A percentile compares a stretch with the other conserved stretches of the same genome.
Conservation (phyloP, 1,140 invertebrate species). For the Drosophila murphyi region DNA sequence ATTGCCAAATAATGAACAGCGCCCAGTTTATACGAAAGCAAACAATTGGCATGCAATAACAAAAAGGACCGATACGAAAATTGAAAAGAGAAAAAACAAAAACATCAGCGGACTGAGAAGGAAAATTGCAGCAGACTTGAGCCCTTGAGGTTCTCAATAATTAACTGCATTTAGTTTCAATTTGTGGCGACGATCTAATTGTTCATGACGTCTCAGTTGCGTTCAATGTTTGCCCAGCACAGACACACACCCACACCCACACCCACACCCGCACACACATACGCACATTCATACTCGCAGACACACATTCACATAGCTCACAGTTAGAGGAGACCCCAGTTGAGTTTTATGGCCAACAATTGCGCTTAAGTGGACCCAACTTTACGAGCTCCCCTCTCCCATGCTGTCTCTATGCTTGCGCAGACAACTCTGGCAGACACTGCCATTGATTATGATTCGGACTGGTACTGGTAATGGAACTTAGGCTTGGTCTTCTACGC, state of each 20-base stretch:
- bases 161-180: conserved; percentile 77
- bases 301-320: neutral
- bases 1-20: conserved; percentile 52
- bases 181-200: conserved; percentile 73
- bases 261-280: neutral
- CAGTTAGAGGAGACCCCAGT: conserved; percentile 17
- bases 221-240: conserved; percentile 29
- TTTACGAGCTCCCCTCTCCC: conserved; percentile 66
- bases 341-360: conserved; percentile 78
- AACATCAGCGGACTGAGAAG: conserved; percentile 2
- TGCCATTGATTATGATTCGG: conserved; percentile 6
- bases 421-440: neutral
- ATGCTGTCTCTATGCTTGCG: conserved; percentile 11
- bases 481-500: conserved; percentile 24
- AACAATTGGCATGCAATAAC: conserved; percentile 35
- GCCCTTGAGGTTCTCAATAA: conserved; percentile 38
- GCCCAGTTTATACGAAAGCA: conserved; percentile 24
- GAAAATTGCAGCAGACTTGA: conserved; percentile 27
- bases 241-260: neutral
- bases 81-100: conserved; percentile 21
- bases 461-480: conserved; percentile 27
- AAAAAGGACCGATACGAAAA: too few species aligned
- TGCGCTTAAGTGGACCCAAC: conserved; percentile 77
- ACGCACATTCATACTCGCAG: too few species aligned
- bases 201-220: conserved; percentile 59